Base-by-base conservation (phyloP, 1,140 invertebrate species). In the Bombus haemorrhoidalis region DNA sequence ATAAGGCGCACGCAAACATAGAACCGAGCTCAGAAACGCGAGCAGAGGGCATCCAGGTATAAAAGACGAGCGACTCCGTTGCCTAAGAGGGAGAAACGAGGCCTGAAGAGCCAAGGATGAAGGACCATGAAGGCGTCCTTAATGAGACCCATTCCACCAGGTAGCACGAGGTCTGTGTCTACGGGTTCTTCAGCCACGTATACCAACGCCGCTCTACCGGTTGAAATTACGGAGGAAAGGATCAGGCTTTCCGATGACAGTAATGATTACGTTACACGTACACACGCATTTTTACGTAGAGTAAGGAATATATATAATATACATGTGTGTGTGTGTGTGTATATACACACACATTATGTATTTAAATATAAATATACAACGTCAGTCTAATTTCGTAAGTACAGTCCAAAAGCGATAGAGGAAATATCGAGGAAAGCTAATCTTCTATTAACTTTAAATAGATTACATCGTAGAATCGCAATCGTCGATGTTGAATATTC, bases 121-220 rank as follows among this genome's bases (percentile, higher is more conserved):
- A 92, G 91, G 91, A 87, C 90, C 86, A 89, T 88, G 91, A 92
- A 92, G 91, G 91, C 91, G 88, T 92, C 87, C 90, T 91, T 92
- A 92, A 92, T 93, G 91, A 93, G 92, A 93, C 92, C 89, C 92
- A 91, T 92, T 92, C 91, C 89, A 88, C 86, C 86, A 87, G 90
- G 85, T 91, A 91, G 87, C 90, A 81, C 86, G 87, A 89, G 87
- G 79, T 89, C 79, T 83, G 81, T 89, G 85, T 89, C 87, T 80
- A 87, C 84, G 74, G 84, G 43, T 79, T 90, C 90, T 84, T 85
- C 85, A 73, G 59, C 66, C 59, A 43, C 71, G 41, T 77, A 74
- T 32, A 84, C 76, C 86, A 57, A 83, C 77, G 69, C 77, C 80
- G 75, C 69, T 81, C 66, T 69, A 79, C 77, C 87, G 86, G n/a